Percentiles rank a stretch among this genome's conserved stretches.
These are phyloP conservation scores for Clistopyga incitator DNA, from an alignment of 2,888 invertebrate species.

Conservation along the genomic window DNA sequence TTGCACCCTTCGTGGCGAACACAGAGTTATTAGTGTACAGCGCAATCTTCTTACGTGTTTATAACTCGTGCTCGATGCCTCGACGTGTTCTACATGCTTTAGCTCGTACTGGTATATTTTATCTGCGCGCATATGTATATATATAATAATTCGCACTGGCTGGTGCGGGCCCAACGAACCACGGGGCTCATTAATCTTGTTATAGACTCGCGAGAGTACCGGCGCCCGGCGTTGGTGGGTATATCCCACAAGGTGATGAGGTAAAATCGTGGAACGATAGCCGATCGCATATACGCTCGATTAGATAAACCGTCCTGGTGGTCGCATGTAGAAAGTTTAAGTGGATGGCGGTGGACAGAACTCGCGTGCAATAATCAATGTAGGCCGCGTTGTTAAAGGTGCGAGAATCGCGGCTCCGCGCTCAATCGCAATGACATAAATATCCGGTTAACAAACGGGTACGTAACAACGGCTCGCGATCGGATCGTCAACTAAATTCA, in stretches of 20 bases:
- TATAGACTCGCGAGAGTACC: neutral
- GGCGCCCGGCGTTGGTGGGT: neutral
- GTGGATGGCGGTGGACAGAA: neutral
- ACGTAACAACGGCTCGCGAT: neutral
- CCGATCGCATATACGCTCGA: constrained; percentile 44
- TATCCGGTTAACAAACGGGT: constrained; percentile 38
- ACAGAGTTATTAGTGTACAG: constrained; percentile 20
- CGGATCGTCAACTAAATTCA: neutral
- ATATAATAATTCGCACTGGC: constrained; percentile 26
- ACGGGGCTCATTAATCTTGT: constrained; percentile 53
- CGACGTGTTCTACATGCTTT: neutral
- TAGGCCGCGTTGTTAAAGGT: constrained; percentile 9
- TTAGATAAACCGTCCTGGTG: constrained; percentile 34
- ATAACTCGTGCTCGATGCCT: neutral
- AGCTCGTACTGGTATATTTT: neutral
- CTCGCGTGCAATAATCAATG: constrained; percentile 17
- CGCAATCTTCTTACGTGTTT: constrained; percentile 9
- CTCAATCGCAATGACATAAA: constrained; percentile 25
- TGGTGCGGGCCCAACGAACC: neutral
- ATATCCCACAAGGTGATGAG: neutral
- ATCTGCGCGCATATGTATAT: neutral
- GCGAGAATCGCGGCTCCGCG: neutral
- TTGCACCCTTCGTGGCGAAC: neutral
- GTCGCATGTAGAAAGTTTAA: constrained; percentile 4
- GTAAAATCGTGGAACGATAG: constrained; percentile 39